These are phyloP conservation scores for Diaprepes abbreviatus DNA, from an alignment of 2,888 invertebrate genomes.

Conservation along the genomic window DNA sequence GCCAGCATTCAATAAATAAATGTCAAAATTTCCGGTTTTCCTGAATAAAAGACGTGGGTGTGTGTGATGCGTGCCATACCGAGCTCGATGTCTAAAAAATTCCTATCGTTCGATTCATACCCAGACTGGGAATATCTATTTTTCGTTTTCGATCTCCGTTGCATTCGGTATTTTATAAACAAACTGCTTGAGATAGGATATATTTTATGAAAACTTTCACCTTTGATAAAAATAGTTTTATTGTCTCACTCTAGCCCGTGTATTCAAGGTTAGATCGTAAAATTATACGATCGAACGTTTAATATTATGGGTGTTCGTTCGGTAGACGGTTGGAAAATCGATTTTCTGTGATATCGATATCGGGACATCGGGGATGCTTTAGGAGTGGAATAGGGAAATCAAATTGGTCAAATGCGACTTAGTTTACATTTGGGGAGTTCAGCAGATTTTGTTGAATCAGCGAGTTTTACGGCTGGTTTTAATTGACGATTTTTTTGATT, in stretches of 20 bases:
- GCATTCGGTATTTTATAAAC: neutral
- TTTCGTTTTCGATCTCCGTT: neutral
- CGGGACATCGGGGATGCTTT: neutral
- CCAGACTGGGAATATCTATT: neutral
- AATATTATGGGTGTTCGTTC: slow-evolving; percentile 28
- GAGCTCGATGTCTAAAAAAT: neutral
- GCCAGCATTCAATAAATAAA: slow-evolving; percentile 22
- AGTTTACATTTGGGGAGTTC: too few species aligned
- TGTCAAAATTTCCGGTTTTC: slow-evolving; percentile 33
- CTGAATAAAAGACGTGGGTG: neutral
- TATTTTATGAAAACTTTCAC: slow-evolving; percentile 35
- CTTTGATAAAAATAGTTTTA: slow-evolving; percentile 39
- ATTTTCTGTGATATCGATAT: neutral
- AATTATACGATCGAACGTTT: slow-evolving; percentile 39
- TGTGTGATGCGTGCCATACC: slow-evolving; percentile 4
- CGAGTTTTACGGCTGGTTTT: too few species aligned
- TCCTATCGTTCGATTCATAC: too few species aligned
- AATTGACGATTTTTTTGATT: too few species aligned
- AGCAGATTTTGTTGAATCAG: too few species aligned
- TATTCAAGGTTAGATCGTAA: slow-evolving; percentile 39
- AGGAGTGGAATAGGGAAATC: too few species aligned
- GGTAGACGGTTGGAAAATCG: slow-evolving; percentile 17
- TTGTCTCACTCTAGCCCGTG: slow-evolving; percentile 33
- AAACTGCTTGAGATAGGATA: neutral
- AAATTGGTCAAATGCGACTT: too few species aligned